phyloP scores from a whole-genome alignment of 2,888 invertebrate species.

The Mellilla xanthometata region DNA sequence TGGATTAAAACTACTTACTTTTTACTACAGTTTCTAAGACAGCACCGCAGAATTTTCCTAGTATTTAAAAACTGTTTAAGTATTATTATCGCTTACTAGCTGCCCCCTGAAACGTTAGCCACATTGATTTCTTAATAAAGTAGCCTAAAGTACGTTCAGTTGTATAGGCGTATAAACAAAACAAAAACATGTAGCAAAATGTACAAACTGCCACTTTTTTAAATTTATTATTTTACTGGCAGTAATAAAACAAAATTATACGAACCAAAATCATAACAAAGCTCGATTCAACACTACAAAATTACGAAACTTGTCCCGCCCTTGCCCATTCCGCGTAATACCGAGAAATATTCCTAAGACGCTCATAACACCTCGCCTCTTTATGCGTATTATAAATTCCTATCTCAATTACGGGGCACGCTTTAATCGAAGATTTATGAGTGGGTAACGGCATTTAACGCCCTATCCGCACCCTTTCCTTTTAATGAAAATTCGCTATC shows the following conservation, averaged over 20 bases:
- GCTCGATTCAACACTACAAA: background rate
- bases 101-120: no score
- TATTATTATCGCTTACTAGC: no score
- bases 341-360: constrained; percentile 22
- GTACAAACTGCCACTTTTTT: no score
- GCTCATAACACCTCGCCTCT: constrained; percentile 23
- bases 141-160: no score
- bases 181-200: no score
- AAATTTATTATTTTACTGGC: no score
- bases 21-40: no score
- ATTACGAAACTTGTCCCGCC: constrained; percentile 1
- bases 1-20: no score
- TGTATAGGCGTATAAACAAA: no score
- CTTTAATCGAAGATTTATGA: constrained; percentile 56
- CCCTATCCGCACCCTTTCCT: constrained; percentile 49
- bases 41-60: no score
- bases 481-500: constrained; percentile 37
- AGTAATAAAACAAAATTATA: background rate
- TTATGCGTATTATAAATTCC: constrained; percentile 36
- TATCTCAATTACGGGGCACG: constrained; percentile 42
- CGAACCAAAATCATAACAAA: constrained; percentile 6
- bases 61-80: no score
- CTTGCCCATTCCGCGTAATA: constrained; percentile 6
- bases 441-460: constrained; percentile 50
- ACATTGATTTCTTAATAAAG: no score